A percentile compares a stretch with the other conserved stretches of the same genome.
Evolutionary conservation across 2,113 vertebrate genomes (phyloP).

Genomic region (Rissa tridactyla): DNA sequence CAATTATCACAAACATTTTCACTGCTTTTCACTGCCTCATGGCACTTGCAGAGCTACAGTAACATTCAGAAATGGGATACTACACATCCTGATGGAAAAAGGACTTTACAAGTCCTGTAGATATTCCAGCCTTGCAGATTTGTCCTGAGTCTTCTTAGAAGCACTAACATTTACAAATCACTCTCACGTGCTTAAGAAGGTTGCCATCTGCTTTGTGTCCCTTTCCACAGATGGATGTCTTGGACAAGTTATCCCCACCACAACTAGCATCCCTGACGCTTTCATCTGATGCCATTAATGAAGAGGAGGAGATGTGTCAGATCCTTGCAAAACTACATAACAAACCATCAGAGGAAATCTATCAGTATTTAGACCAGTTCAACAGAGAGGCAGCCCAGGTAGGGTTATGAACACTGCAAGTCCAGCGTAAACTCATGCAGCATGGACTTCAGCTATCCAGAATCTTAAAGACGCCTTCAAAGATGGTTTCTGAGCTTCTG

Average conservation of each 20-base stretch:
- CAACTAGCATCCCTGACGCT: slow-evolving; percentile 34
- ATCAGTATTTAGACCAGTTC: slow-evolving; percentile 8
- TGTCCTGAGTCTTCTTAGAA: not conserved
- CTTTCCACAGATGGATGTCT: not conserved
- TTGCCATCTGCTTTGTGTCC: not conserved
- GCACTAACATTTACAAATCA: not conserved
- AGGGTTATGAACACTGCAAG: not conserved
- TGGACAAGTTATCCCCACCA: not conserved
- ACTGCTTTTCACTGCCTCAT: not conserved
- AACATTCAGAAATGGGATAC: not conserved
- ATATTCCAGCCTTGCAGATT: not conserved
- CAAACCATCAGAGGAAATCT: not conserved
- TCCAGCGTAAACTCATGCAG: not conserved
- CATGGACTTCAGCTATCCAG: not conserved
- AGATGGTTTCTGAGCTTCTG: not conserved
- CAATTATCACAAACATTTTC: not conserved
- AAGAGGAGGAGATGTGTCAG: slow-evolving; percentile 17
- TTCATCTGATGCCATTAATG: not conserved
- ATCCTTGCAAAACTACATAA: not conserved
- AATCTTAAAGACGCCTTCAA: not conserved
- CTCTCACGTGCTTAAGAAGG: not conserved
- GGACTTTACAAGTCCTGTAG: not conserved
- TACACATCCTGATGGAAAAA: not conserved
- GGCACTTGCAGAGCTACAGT: not conserved
- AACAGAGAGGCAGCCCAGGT: not conserved